phyloP scores from a whole-genome alignment of 2,113 vertebrate species.

The Glaucomys volans region DNA sequence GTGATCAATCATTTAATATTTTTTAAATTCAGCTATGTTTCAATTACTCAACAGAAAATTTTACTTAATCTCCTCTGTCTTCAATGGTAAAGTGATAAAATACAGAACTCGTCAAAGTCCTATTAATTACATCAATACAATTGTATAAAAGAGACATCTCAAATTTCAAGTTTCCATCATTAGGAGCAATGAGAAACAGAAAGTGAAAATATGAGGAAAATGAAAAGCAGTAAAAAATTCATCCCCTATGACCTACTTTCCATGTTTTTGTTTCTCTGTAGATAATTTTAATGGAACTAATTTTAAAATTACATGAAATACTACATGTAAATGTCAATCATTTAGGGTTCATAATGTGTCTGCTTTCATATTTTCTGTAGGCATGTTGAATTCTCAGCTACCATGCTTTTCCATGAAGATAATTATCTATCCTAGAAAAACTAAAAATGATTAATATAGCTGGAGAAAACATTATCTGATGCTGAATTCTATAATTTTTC shows the following conservation, averaged over 20 bases:
- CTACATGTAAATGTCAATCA: background rate
- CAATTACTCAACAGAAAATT: background rate
- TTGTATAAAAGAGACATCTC: background rate
- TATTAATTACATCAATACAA: background rate
- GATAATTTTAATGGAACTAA: conserved; percentile 46
- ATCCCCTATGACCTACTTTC: background rate
- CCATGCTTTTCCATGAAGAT: background rate
- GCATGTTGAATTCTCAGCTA: background rate
- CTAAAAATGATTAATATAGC: background rate
- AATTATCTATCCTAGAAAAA: background rate
- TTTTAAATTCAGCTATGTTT: conserved; percentile 14
- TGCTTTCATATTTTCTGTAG: background rate
- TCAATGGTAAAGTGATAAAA: background rate
- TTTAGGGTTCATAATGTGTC: background rate
- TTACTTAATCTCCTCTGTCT: background rate
- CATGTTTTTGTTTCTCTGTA: background rate
- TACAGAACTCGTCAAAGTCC: background rate
- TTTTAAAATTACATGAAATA: conserved; percentile 62
- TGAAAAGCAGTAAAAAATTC: background rate
- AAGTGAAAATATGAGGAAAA: conserved; percentile 3
- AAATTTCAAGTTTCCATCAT: conserved; percentile 7
- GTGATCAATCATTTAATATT: background rate
- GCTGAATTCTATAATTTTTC: background rate
- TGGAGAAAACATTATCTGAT: background rate
- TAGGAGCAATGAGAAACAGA: background rate